These are phyloP conservation scores for Scrobipalpa atriplicella DNA, from an alignment of 2,888 invertebrate genomes.

Conservation along the genomic window DNA sequence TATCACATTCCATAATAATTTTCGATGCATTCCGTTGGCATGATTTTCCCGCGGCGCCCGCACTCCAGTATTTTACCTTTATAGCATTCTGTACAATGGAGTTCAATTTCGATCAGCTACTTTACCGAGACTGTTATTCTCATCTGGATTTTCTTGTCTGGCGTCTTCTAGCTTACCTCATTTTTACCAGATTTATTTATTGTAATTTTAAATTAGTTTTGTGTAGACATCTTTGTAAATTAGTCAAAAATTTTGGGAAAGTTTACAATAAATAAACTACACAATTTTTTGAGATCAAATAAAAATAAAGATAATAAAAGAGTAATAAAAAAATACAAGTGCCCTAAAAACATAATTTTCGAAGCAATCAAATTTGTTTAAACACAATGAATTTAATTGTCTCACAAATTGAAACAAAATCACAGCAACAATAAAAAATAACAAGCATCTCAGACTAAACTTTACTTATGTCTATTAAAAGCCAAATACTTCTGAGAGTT, in stretches of 20 bases:
- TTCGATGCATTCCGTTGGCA: slow-evolving; percentile 80
- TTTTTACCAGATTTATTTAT: background rate
- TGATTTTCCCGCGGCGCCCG: slow-evolving; percentile 77
- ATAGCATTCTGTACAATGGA: slow-evolving; percentile 46
- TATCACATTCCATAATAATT: slow-evolving; percentile 79
- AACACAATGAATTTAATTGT: background rate
- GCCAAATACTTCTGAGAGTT: slow-evolving; percentile 46
- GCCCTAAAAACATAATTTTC: too few species aligned
- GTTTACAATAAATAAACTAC: too few species aligned
- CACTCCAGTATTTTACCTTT: slow-evolving; percentile 62
- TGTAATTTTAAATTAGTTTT: too few species aligned
- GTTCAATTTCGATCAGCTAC: slow-evolving; percentile 37
- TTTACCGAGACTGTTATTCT: slow-evolving; percentile 6
- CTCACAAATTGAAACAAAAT: background rate
- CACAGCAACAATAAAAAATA: background rate
- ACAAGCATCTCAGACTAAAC: background rate
- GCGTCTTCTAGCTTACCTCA: too few species aligned
- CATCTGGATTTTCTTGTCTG: slow-evolving; percentile 14
- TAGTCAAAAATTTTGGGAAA: too few species aligned
- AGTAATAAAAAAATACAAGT: too few species aligned
- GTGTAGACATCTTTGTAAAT: too few species aligned
- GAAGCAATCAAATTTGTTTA: background rate
- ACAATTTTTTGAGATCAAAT: too few species aligned
- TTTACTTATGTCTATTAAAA: slow-evolving; percentile 16
- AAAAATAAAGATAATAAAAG: too few species aligned